Evolutionary conservation across 2,797 vertebrate species (phyloP), one percentile per base, ranked within the genome.

Genomic region (Spinus pinus): DNA sequence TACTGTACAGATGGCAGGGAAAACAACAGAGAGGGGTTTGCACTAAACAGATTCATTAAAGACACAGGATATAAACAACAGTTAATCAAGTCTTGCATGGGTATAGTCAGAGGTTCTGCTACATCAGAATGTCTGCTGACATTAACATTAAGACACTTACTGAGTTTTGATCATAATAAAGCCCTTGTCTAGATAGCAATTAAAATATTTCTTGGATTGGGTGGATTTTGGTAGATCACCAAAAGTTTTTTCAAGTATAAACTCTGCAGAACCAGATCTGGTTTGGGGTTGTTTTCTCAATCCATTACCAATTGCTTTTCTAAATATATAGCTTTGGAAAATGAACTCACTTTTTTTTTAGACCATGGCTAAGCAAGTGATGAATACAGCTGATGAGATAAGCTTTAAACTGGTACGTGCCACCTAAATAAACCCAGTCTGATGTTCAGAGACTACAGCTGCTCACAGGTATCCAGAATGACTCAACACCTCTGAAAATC

Each of bases 41-140:
- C 42, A 35, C 31, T 66, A 17, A 94, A 86, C 37, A 65, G 37
- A 78, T 72, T 56, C 56, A 67, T 79, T 61, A 91, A 89, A 96
- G 72, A 46, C 47, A 28, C 72, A 57, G 62, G 64, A 69, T 83
- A 71, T 66, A 67, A 78, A 62, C 65, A 85, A 35, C 41, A 62
- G 14, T 33, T 64, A 28, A 25, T 70, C 35, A 70, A 47, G 51
- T 69, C 50, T 94, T 77, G 22, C 37, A 22, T n/a, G 86, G 69
- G 22, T 46, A 33, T 28, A 82, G 28, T 54, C 50, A 71, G 53
- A 75, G 41, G 75, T 79, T 93, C 47, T 94, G 18, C 37, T 74
- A 5, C 33, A 53, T 21, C 17, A 80, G 44, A 93, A 37, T 33
- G 9, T 31, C 87, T 85, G 33, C 49, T 66, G 57, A 50, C 33